Conservation (phyloP, 2,113 vertebrate species). For the Tyrannus savana region DNA sequence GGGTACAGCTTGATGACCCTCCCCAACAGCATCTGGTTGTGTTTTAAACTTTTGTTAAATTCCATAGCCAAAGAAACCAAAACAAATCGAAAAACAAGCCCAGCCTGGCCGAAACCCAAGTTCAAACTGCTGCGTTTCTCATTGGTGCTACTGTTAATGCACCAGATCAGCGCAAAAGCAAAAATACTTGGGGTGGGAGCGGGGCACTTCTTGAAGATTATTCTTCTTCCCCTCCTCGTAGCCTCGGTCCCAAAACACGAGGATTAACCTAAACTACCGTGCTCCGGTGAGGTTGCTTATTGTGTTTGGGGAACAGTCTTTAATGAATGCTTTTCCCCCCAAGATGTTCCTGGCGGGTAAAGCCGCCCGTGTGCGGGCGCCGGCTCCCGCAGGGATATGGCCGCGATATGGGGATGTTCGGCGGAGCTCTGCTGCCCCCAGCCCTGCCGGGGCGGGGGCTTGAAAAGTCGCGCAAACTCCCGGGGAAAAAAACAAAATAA, state of each 20-base stretch:
- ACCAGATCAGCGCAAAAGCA: neutral
- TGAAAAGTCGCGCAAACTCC: neutral
- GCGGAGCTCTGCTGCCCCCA: neutral
- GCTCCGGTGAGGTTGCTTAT: neutral
- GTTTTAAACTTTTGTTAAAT: constrained; percentile 55
- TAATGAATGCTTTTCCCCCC: neutral
- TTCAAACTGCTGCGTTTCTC: neutral
- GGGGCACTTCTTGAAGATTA: neutral
- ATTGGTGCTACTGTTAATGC: neutral
- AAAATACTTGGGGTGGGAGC: neutral
- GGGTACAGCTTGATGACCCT: neutral
- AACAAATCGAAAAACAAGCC: constrained; percentile 43
- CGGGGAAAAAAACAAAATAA: neutral
- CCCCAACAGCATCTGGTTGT: constrained; percentile 2
- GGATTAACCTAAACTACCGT: neutral
- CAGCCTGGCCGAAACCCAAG: neutral
- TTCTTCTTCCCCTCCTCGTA: neutral
- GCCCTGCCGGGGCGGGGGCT: neutral
- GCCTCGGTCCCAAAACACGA: neutral
- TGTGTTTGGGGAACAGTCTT: neutral
- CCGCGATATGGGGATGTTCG: neutral
- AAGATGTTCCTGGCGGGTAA: neutral
- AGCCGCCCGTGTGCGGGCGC: neutral
- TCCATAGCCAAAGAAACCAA: constrained; percentile 40
- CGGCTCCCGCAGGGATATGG: neutral